Evolutionary conservation across 2,113 vertebrate species (phyloP).

Genomic region (Lucifuga dentata): DNA sequence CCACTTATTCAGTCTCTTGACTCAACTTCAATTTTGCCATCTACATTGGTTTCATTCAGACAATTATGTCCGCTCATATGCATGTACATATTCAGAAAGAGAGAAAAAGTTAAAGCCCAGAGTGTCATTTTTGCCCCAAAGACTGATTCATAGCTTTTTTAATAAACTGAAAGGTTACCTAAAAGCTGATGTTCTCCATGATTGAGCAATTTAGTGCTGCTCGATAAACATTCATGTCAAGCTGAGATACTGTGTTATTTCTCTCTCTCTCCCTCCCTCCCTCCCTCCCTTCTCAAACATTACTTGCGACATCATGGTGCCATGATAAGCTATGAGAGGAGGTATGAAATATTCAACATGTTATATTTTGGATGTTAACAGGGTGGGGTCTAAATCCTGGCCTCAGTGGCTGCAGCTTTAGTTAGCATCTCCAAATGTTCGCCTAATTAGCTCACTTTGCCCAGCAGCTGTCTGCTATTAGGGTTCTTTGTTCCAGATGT

Average conservation of each 20-base stretch:
- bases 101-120: constrained; percentile 60
- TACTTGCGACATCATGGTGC: not conserved
- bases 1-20: constrained; percentile 34
- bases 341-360: constrained; percentile 76
- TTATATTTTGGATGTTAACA: constrained; percentile 70
- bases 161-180: constrained; percentile 80
- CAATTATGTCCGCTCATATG: not conserved
- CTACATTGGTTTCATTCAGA: too few relatives aligned
- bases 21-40: not conserved
- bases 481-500: constrained; percentile 83
- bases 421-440: constrained; percentile 72
- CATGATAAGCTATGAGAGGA: constrained; percentile 64
- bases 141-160: constrained; percentile 79
- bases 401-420: constrained; percentile 67
- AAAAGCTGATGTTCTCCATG: constrained; percentile 76
- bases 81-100: constrained; percentile 17
- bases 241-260: constrained; percentile 67
- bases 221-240: constrained; percentile 76
- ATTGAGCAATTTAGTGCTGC: constrained; percentile 75
- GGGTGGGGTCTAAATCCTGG: constrained; percentile 65
- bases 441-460: constrained; percentile 78
- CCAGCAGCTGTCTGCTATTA: constrained; percentile 85
- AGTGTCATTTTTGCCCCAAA: constrained; percentile 64
- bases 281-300: not conserved
- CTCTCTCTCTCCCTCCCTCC: constrained; percentile 30